phyloP scores from a whole-genome alignment of 2,113 vertebrate species.

The Pelecanus crispus region DNA sequence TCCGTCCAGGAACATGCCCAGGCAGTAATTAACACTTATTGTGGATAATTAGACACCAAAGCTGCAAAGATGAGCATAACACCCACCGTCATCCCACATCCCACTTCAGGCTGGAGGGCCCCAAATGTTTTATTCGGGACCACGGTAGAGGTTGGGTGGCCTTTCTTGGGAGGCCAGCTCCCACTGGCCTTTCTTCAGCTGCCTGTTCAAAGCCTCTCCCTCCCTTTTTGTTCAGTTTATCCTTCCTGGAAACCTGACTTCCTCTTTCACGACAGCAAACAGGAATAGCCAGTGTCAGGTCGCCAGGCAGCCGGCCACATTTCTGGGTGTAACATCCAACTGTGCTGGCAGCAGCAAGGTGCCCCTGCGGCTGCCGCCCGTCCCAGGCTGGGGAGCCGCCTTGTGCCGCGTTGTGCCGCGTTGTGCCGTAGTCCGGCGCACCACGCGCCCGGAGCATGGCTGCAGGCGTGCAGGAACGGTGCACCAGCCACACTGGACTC shows the following conservation, averaged over 20 bases:
- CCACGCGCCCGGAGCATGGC: background rate
- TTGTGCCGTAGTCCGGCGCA: background rate
- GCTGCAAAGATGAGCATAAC: background rate
- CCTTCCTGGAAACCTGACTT: background rate
- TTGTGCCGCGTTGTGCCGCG: no score
- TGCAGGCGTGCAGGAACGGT: background rate
- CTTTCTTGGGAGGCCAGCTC: background rate
- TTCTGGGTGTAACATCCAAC: background rate
- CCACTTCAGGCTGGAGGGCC: background rate
- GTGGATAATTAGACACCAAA: background rate
- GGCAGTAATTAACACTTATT: background rate
- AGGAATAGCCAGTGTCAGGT: background rate
- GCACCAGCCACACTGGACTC: background rate
- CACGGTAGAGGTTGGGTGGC: no score
- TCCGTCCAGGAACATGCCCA: background rate
- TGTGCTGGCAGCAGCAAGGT: background rate
- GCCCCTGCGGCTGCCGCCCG: background rate
- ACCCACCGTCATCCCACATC: background rate
- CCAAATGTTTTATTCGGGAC: background rate
- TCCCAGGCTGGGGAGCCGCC: background rate
- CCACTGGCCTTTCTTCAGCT: background rate
- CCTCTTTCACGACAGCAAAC: background rate
- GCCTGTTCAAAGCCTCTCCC: background rate
- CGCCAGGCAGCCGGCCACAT: background rate
- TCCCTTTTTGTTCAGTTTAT: background rate